Conservation (phyloP, 2,888 invertebrate genomes). For the Metopia argyrocephala region DNA sequence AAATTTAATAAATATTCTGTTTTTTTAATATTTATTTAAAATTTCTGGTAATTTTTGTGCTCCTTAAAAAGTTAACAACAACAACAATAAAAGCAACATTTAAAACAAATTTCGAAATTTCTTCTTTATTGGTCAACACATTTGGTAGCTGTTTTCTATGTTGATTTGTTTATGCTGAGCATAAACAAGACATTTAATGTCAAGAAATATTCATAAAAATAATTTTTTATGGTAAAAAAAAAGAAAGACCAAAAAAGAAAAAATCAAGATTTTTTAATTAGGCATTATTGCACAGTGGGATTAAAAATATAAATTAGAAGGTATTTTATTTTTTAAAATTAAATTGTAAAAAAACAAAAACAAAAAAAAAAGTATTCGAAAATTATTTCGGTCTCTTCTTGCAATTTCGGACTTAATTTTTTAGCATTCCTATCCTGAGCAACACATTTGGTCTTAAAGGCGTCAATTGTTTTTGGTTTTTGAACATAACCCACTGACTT, state of each 20-base stretch:
- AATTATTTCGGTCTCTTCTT: too few relatives aligned
- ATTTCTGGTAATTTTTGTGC: too few relatives aligned
- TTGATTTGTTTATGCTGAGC: conserved; percentile 44
- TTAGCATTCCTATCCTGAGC: too few relatives aligned
- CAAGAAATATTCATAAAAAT: conserved; percentile 54
- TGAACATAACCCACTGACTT: too few relatives aligned
- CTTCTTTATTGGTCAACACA: conserved; percentile 25
- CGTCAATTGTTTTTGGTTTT: too few relatives aligned
- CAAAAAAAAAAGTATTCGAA: too few relatives aligned
- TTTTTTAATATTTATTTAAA: too few relatives aligned
- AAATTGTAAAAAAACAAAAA: too few relatives aligned
- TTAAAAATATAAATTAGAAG: too few relatives aligned
- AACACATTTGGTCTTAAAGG: too few relatives aligned
- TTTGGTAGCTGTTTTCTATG: not conserved
- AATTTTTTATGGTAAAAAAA: conserved; percentile 56
- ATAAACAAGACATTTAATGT: conserved; percentile 23
- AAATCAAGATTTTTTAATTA: not conserved
- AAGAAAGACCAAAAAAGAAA: conserved; percentile 20
- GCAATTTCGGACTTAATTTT: too few relatives aligned
- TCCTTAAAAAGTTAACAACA: not conserved
- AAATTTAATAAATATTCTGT: not conserved
- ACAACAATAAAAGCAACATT: not conserved
- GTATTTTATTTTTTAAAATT: too few relatives aligned
- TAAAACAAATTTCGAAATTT: not conserved
- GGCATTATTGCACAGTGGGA: not conserved